A percentile compares a stretch with the other conserved stretches of the same genome.
phyloP scores from a whole-genome alignment of 1,140 invertebrate genomes.

The roundworm (Caenorhabditis elegans) region DNA sequence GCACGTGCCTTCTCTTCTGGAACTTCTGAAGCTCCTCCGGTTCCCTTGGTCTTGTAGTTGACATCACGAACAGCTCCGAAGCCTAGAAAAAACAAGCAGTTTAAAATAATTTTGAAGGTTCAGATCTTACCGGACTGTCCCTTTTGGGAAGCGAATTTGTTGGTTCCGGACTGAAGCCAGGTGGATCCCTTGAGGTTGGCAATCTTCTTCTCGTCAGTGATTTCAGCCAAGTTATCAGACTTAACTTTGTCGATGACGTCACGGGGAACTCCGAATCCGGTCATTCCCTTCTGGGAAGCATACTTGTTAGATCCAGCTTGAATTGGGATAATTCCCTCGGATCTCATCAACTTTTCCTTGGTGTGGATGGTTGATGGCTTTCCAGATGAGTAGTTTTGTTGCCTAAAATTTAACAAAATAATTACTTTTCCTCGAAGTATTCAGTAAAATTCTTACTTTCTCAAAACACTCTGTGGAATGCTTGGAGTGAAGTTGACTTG shows the following conservation, averaged over 20 bases:
- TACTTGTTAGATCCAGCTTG: conserved; percentile 66
- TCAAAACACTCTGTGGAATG: conserved; percentile 43
- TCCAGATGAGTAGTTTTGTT: conserved; percentile 58
- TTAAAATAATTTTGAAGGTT: conserved; percentile 24
- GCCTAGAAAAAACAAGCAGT: conserved; percentile 34
- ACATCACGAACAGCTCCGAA: conserved; percentile 65
- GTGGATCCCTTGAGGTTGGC: conserved; percentile 61
- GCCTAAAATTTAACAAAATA: conserved; percentile 21
- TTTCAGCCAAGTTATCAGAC: conserved; percentile 61
- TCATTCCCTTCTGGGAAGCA: conserved; percentile 66
- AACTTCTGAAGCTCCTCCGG: conserved; percentile 64
- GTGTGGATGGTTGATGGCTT: conserved; percentile 58
- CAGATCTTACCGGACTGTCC: conserved; percentile 59
- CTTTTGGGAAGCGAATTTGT: conserved; percentile 66
- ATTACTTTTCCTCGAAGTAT: neutral
- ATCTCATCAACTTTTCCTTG: conserved; percentile 64
- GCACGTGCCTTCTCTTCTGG: conserved; percentile 65
- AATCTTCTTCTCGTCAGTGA: conserved; percentile 64
- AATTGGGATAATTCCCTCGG: conserved; percentile 65
- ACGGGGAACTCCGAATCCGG: conserved; percentile 64
- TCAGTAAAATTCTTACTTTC: conserved; percentile 6
- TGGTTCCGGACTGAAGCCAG: conserved; percentile 66
- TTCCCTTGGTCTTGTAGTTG: conserved; percentile 65
- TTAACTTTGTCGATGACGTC: conserved; percentile 66
- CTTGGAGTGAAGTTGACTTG: conserved; percentile 32